Evolutionary conservation across 2,888 invertebrate species (phyloP).

Genomic region (Uropetala carovei): DNA sequence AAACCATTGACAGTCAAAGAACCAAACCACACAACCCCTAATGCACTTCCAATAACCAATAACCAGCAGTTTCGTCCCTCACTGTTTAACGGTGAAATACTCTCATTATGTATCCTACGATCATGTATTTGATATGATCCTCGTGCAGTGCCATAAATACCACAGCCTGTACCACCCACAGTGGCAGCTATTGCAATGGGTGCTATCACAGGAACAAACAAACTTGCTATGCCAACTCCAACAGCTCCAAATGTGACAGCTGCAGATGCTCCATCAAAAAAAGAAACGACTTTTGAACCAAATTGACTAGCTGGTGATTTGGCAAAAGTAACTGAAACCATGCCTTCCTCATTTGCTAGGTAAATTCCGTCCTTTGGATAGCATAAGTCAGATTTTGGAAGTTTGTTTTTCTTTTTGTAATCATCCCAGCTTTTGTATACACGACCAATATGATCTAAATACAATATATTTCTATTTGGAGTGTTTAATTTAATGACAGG

Average conservation of each 20-base stretch:
- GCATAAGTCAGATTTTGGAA: conserved; percentile 78
- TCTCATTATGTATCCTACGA: conserved; percentile 77
- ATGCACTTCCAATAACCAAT: conserved; percentile 78
- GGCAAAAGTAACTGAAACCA: conserved; percentile 71
- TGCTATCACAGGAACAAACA: conserved; percentile 76
- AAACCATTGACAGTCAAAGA: conserved; percentile 13
- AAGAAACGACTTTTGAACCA: conserved; percentile 70
- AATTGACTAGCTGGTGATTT: conserved; percentile 72
- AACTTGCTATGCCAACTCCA: conserved; percentile 77
- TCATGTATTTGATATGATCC: conserved; percentile 77
- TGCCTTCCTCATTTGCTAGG: conserved; percentile 72
- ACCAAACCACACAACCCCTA: conserved; percentile 76
- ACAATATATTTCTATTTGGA: conserved; percentile 66
- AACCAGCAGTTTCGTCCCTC: conserved; percentile 80
- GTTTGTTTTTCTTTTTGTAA: conserved; percentile 77
- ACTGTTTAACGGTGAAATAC: conserved; percentile 76
- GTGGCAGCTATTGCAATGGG: conserved; percentile 72
- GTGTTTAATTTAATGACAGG: not conserved
- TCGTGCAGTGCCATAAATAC: conserved; percentile 77
- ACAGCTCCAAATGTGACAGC: conserved; percentile 74
- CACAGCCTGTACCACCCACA: conserved; percentile 76
- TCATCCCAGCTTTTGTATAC: conserved; percentile 78
- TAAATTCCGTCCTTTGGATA: conserved; percentile 78
- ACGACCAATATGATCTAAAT: conserved; percentile 76
- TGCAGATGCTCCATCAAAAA: conserved; percentile 71